Conservation (phyloP, 2,888 invertebrate species). For the Tetheella fluctuosa region DNA sequence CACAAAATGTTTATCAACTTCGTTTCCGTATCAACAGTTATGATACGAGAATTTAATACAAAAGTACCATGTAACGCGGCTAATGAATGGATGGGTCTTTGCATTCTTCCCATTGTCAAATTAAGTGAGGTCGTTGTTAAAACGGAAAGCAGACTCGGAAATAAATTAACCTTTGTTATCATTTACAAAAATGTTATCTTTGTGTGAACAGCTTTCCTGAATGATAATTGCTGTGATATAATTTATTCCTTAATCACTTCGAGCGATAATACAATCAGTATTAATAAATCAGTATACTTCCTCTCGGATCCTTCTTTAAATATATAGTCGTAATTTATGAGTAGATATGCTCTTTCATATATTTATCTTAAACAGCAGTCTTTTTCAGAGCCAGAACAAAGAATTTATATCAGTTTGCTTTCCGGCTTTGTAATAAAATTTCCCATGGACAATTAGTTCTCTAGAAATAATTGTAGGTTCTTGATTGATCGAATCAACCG, state of each 20-base stretch:
- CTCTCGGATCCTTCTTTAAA: not conserved
- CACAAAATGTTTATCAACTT: constrained; percentile 36
- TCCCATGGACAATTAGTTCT: not conserved
- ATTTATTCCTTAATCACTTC: not conserved
- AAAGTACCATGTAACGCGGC: constrained; percentile 42
- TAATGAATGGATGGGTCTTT: constrained; percentile 39
- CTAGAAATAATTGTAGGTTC: constrained; percentile 2
- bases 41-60: constrained; percentile 31
- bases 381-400: not conserved
- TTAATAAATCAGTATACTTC: not conserved
- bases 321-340: not conserved
- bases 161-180: constrained; percentile 7
- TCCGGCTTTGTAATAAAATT: not conserved
- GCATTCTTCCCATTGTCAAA: constrained; percentile 25
- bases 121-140: constrained; percentile 2
- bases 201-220: constrained; percentile 4
- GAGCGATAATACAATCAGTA: not conserved
- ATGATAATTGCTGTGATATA: constrained; percentile 2
- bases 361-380: not conserved
- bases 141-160: constrained; percentile 1
- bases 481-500: not conserved
- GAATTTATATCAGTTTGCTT: not conserved
- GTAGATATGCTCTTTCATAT: not conserved
- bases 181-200: not conserved
- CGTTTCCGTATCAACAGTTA: constrained; percentile 46